phyloP scores from a whole-genome alignment of 1,140 invertebrate genomes.

The Brevipalpus yothersi region DNA sequence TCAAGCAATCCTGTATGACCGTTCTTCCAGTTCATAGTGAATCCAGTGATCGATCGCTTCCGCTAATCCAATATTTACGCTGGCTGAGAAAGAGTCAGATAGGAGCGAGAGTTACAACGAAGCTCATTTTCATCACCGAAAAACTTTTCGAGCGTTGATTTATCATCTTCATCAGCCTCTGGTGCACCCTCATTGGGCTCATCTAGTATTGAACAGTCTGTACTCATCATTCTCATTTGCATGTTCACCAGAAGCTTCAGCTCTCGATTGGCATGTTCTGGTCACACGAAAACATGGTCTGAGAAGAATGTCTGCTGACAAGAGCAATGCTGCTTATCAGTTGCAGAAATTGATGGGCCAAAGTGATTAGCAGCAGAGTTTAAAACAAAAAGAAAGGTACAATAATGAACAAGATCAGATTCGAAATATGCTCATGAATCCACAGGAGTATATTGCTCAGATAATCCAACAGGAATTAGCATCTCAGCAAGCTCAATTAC shows the following conservation, averaged over 20 bases:
- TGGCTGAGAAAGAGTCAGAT: too few relatives aligned
- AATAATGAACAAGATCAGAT: not conserved
- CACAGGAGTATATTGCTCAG: not conserved
- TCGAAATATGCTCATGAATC: not conserved
- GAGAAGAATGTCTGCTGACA: not conserved
- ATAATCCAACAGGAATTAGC: not conserved
- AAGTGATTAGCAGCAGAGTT: not conserved
- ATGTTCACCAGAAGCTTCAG: not conserved
- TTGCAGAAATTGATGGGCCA: not conserved
- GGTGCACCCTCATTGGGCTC: not conserved
- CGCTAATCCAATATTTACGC: too few relatives aligned
- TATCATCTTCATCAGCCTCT: not conserved
- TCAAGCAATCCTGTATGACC: too few relatives aligned
- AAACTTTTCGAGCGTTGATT: too few relatives aligned
- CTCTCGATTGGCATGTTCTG: not conserved
- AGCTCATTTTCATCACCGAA: too few relatives aligned
- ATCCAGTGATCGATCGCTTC: too few relatives aligned
- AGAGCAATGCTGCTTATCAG: not conserved
- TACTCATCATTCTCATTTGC: not conserved
- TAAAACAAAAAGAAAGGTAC: not conserved
- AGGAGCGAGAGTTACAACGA: too few relatives aligned
- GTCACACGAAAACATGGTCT: not conserved
- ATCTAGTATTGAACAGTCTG: not conserved
- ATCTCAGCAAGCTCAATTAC: not conserved
- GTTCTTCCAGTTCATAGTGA: too few relatives aligned